phyloP scores from a whole-genome alignment of 2,797 vertebrate species.

The Xiphophorus birchmanni region DNA sequence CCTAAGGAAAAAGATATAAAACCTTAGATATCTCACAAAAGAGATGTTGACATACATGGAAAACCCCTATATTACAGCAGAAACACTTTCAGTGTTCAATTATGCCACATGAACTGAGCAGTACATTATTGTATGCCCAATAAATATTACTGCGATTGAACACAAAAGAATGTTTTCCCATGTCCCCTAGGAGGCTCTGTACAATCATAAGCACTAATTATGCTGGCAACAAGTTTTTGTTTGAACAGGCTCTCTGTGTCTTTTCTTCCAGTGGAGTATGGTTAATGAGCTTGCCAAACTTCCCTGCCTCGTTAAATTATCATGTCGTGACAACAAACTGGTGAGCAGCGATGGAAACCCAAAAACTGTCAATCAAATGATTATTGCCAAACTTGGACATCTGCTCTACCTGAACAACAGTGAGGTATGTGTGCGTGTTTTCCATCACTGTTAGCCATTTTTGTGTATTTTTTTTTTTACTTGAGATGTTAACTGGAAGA shows the following conservation, averaged over 20 bases:
- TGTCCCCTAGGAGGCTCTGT: no score
- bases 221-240: neutral
- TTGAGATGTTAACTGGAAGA: neutral
- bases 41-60: no score
- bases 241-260: neutral
- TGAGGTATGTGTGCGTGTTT: slow-evolving; percentile 67
- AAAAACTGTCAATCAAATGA: slow-evolving; percentile 81
- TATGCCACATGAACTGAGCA: no score
- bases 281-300: slow-evolving; percentile 91
- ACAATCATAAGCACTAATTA: no score
- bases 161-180: no score
- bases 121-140: no score
- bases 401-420: slow-evolving; percentile 83
- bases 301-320: slow-evolving; percentile 77
- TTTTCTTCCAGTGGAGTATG: slow-evolving; percentile 84
- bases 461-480: neutral
- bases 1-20: no score
- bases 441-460: neutral
- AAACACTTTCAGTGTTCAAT: no score
- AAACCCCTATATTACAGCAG: no score
- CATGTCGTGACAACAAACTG: slow-evolving; percentile 83
- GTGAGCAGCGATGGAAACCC: slow-evolving; percentile 76
- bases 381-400: slow-evolving; percentile 87
- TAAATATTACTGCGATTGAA: no score
- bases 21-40: no score